phyloP scores from a whole-genome alignment of 2,113 vertebrate genomes.

The Shinisaurus crocodilurus region DNA sequence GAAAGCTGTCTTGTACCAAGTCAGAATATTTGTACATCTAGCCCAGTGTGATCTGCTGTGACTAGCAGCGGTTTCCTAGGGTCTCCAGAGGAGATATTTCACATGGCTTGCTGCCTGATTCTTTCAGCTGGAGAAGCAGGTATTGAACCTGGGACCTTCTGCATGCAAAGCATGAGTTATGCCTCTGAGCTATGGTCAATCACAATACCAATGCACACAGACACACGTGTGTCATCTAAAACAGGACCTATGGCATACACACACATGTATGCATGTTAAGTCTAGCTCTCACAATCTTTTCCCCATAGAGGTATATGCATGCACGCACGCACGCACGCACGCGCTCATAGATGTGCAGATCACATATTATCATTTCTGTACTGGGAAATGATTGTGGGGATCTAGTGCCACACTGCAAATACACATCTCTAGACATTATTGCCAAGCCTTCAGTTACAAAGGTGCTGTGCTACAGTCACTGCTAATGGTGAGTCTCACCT shows the following conservation, averaged over 20 bases:
- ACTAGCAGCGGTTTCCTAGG: background rate
- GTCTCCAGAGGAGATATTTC: background rate
- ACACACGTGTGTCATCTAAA: too few species aligned
- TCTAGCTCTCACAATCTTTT: background rate
- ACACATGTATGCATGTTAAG: background rate
- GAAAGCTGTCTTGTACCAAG: too few species aligned
- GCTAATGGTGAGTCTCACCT: too few species aligned
- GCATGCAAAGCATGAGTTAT: too few species aligned
- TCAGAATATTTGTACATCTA: background rate
- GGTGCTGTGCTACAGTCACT: too few species aligned
- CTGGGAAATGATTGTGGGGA: background rate
- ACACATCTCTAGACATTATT: background rate
- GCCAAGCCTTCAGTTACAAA: background rate
- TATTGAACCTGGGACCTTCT: too few species aligned
- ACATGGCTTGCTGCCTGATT: too few species aligned
- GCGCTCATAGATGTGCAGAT: background rate
- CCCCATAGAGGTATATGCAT: background rate
- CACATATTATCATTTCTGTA: background rate
- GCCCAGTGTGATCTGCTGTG: background rate
- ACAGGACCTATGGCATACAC: background rate
- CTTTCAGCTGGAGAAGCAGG: too few species aligned
- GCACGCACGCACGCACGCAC: too few species aligned
- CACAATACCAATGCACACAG: too few species aligned
- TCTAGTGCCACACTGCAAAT: background rate
- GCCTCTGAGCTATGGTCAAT: too few species aligned